Evolutionary conservation across 2,797 vertebrate species (phyloP).

Genomic region (Malurus leucopterus): DNA sequence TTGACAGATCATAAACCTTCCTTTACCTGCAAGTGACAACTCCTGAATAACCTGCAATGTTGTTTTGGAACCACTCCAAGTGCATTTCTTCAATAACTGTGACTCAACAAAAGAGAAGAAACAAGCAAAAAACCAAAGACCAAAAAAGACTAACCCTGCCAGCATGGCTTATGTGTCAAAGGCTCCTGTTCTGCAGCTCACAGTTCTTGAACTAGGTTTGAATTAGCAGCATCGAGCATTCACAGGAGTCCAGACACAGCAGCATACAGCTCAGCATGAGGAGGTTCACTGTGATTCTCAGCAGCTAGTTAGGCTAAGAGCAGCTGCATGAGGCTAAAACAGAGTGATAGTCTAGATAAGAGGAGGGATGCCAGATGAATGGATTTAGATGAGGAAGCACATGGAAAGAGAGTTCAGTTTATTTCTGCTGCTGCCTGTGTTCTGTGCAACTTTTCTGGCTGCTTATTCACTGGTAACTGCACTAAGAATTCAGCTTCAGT

Average conservation of each 20-base stretch:
- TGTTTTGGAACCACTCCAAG: not conserved
- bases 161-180: fast-evolving
- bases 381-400: not conserved
- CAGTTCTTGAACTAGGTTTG: not conserved
- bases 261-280: not conserved
- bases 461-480: not conserved
- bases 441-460: not conserved
- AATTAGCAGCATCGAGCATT: fast-evolving
- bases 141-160: not conserved
- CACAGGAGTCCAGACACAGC: fast-evolving
- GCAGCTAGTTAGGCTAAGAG: not conserved
- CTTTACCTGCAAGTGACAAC: not conserved
- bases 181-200: not conserved
- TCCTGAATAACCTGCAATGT: not conserved
- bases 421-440: not conserved
- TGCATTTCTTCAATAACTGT: not conserved
- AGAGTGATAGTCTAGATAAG: fast-evolving
- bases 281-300: not conserved
- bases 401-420: not conserved
- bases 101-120: not conserved
- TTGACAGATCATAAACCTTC: not conserved
- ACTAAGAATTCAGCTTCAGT: not conserved
- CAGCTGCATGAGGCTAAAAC: not conserved
- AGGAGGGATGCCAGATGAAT: not conserved
- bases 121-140: not conserved